These are phyloP conservation scores for Macrobrachium nipponense DNA, from an alignment of 1,140 invertebrate genomes.

Conservation along the genomic window DNA sequence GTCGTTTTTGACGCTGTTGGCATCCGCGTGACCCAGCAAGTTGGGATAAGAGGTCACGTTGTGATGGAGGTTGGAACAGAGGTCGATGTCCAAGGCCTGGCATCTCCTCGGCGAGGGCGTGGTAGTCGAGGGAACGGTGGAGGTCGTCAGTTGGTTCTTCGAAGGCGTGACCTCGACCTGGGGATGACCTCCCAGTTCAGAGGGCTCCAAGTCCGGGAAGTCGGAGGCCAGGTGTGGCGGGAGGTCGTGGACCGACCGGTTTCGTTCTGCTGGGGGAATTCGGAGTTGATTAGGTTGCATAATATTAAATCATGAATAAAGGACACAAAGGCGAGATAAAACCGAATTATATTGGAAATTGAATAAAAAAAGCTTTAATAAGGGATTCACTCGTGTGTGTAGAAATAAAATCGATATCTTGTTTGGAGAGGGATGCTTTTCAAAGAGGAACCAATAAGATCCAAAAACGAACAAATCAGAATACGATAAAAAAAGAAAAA, in stretches of 20 bases:
- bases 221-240: background rate
- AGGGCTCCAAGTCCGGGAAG: background rate
- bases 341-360: too few relatives aligned
- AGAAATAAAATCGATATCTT: too few relatives aligned
- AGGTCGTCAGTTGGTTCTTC: conserved; percentile 22
- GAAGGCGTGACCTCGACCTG: conserved; percentile 20
- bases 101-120: conserved; percentile 73
- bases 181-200: background rate
- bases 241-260: background rate
- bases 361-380: too few relatives aligned
- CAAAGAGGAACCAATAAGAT: too few relatives aligned
- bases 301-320: background rate
- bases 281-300: background rate
- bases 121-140: conserved; percentile 40
- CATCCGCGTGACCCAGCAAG: conserved; percentile 75
- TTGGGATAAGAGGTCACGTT: conserved; percentile 89
- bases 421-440: too few relatives aligned
- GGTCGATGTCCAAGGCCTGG: conserved; percentile 75
- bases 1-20: conserved; percentile 79
- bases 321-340: background rate
- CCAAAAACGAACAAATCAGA: too few relatives aligned
- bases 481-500: too few relatives aligned
- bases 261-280: conserved; percentile 1
- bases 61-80: conserved; percentile 79
- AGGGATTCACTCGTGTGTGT: too few relatives aligned